Percentiles rank a stretch among this genome's conserved stretches.
Evolutionary conservation across 2,113 vertebrate species (phyloP).

Genomic region (Proteles cristata): DNA sequence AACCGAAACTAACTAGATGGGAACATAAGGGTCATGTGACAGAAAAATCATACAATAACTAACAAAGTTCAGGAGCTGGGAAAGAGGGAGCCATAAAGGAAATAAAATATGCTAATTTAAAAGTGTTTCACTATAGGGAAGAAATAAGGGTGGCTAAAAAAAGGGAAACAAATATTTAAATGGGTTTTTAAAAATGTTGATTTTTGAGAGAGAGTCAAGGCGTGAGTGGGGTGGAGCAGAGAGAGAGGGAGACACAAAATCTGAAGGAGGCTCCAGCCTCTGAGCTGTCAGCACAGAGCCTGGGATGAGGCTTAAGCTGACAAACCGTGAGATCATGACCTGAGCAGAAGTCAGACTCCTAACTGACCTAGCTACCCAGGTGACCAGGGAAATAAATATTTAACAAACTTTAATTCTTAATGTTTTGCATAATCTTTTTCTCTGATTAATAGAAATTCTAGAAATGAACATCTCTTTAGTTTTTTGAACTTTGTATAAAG

Average conservation of each 20-base stretch:
- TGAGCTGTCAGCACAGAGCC: too few species aligned
- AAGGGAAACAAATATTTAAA: background rate
- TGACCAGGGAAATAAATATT: background rate
- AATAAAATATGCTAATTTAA: background rate
- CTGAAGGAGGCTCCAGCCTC: too few species aligned
- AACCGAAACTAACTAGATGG: background rate
- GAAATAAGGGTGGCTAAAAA: background rate
- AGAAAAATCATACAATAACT: background rate
- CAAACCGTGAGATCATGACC: too few species aligned
- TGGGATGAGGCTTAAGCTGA: too few species aligned
- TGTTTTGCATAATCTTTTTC: background rate
- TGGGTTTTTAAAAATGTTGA: too few species aligned
- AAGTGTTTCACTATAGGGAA: background rate
- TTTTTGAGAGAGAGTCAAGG: too few species aligned
- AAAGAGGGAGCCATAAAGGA: background rate
- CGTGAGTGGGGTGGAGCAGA: too few species aligned
- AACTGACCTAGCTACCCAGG: too few species aligned
- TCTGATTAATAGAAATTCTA: background rate
- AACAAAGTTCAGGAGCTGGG: background rate
- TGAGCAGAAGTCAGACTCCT: too few species aligned
- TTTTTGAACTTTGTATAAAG: background rate
- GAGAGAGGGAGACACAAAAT: too few species aligned
- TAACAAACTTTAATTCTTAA: background rate
- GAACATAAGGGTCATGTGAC: background rate
- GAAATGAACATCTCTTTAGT: background rate